Conservation (phyloP, 1,140 invertebrate genomes). For the Scaptomyza hsui region DNA sequence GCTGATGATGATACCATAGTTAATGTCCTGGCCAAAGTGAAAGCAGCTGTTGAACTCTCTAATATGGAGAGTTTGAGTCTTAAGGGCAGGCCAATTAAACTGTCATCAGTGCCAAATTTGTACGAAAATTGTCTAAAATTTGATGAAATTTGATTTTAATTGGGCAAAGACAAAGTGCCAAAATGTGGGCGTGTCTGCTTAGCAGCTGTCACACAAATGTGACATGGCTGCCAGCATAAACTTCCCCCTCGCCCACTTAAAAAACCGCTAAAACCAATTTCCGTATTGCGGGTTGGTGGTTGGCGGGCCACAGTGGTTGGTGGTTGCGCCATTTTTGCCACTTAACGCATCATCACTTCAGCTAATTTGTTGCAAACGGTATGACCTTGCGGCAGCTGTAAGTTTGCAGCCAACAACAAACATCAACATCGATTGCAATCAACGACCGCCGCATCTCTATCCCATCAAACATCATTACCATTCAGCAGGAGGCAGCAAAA, state of each 20-base stretch:
- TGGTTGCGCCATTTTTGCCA: conserved; percentile 66
- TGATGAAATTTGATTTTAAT: conserved; percentile 80
- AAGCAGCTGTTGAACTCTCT: conserved; percentile 57
- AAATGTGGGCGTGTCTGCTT: conserved; percentile 45
- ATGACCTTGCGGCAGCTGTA: conserved; percentile 72
- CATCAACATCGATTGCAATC: conserved; percentile 70
- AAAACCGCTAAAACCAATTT: conserved; percentile 78
- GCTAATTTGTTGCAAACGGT: conserved; percentile 65
- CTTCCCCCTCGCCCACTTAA: neutral
- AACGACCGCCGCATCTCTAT: conserved; percentile 72
- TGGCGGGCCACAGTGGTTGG: conserved; percentile 6
- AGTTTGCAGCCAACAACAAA: conserved; percentile 80
- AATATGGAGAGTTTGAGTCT: neutral
- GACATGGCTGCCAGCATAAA: conserved; percentile 16
- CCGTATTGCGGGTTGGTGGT: conserved; percentile 42
- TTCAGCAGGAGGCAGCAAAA: conserved; percentile 7
- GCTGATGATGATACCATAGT: conserved; percentile 43
- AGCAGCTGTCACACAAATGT: conserved; percentile 59
- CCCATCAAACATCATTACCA: conserved; percentile 52
- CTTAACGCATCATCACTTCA: conserved; percentile 79
- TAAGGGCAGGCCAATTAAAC: conserved; percentile 58
- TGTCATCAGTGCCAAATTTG: conserved; percentile 68
- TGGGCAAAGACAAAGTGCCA: conserved; percentile 59
- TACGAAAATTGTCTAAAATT: conserved; percentile 49
- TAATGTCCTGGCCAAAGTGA: conserved; percentile 49